Evolutionary conservation across 2,797 vertebrate species (phyloP), one percentile per base, ranked within the genome.

Genomic region (Epinephelus coioides): DNA sequence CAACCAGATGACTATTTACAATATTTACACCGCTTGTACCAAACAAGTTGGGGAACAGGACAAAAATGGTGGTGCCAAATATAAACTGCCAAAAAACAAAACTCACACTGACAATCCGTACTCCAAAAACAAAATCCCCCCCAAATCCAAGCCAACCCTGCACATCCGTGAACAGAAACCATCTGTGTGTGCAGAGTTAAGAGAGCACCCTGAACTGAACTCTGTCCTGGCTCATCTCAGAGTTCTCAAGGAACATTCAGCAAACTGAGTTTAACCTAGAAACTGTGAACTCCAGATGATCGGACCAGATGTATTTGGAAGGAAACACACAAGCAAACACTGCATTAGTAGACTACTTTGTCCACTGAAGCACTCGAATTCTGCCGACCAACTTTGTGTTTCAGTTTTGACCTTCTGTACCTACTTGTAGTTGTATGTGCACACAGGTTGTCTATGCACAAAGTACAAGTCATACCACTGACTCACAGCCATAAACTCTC

Each of bases 1-100:
- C 49, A 62, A 40, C 8, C 0, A 63, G n/a, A 68, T 79, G 21
- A 54, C 7, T 25, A 51, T 51, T 69, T n/a, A 25, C 40, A 59
- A 51, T 51, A 66, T 66, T 60, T 65, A 57, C 23, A 49, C 15
- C 2, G 1, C n/a, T 38, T 47, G 3, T 25, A 50, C 14, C n/a
- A 47, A 73, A 55, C 13, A 47, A 51, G 12, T 15, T 3, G 6
- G 5, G 25, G 25, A 71, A 62, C 50, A 34, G 40, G 18, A 50
- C 18, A 50, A 13, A 65, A 19, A 23, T 23, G 5, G 1, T 10
- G 18, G 3, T 56, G 19, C 30, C 21, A 61, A 56, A 21, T n/a
- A 21, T 53, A 68, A 72, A 19, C 38, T 47, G 27, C 44, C 30
- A 38, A 56, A 47, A 34, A 5, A 23, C 21, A 21, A 34, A 51